These are phyloP conservation scores for Ammospiza nelsoni DNA, from an alignment of 2,113 vertebrate genomes.

Conservation along the genomic window DNA sequence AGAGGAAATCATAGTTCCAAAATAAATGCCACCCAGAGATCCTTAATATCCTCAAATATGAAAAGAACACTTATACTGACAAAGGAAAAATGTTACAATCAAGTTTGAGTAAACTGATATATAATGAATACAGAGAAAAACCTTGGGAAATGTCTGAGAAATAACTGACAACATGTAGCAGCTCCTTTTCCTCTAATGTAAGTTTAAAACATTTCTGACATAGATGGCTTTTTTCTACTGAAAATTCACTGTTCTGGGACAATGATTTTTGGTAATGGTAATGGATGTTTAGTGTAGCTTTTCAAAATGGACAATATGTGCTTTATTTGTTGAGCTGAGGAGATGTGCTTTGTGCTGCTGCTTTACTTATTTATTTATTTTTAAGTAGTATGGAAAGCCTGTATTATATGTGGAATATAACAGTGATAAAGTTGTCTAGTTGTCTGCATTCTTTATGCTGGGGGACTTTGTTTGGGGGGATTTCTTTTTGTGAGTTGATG, in stretches of 20 bases:
- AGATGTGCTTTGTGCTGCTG: background rate
- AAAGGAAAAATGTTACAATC: background rate
- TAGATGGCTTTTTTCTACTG: background rate
- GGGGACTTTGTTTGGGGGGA: background rate
- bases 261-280: background rate
- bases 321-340: background rate
- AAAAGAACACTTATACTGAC: background rate
- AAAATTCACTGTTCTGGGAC: background rate
- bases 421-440: background rate
- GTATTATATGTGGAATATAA: background rate
- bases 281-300: background rate
- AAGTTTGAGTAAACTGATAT: background rate
- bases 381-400: background rate
- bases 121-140: background rate
- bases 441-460: background rate
- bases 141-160: background rate
- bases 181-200: background rate
- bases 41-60: background rate
- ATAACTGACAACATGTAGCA: background rate
- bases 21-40: background rate
- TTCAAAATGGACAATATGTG: background rate
- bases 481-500: background rate
- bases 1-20: background rate
- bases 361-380: background rate
- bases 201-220: background rate